phyloP scores from a whole-genome alignment of 2,888 invertebrate genomes.

The Hylaea fasciaria region DNA sequence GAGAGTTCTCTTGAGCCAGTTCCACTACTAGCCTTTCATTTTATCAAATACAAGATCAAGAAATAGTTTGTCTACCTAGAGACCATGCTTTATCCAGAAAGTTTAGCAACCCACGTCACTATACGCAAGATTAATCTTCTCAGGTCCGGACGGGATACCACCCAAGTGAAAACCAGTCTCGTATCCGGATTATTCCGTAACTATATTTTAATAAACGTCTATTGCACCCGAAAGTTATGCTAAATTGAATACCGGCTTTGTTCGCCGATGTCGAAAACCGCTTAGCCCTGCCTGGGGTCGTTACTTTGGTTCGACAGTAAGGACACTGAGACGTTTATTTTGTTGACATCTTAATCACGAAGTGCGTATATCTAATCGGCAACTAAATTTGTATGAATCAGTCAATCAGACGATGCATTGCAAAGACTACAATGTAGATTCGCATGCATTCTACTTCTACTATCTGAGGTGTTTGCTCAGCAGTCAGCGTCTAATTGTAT shows the following conservation, averaged over 20 bases:
- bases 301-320: slow-evolving; percentile 12
- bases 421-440: too few relatives aligned
- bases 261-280: slow-evolving; percentile 39
- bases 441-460: too few relatives aligned
- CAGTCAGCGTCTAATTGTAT: too few relatives aligned
- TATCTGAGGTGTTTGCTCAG: too few relatives aligned
- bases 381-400: too few relatives aligned
- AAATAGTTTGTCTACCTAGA: slow-evolving; percentile 14
- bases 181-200: slow-evolving; percentile 36
- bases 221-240: slow-evolving; percentile 66
- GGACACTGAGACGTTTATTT: neutral
- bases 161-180: slow-evolving; percentile 18
- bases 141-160: slow-evolving; percentile 11
- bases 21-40: neutral
- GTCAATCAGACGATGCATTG: too few relatives aligned
- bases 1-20: neutral
- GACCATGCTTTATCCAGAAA: slow-evolving; percentile 10
- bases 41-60: neutral
- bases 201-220: slow-evolving; percentile 65
- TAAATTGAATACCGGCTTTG: slow-evolving; percentile 61
- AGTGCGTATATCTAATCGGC: too few relatives aligned
- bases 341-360: too few relatives aligned
- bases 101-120: slow-evolving; percentile 25
- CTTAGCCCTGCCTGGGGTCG: slow-evolving; percentile 48
- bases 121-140: slow-evolving; percentile 20